Percentiles rank a stretch among this genome's conserved stretches.
Evolutionary conservation across 2,888 invertebrate species (phyloP).

Genomic region (Drosophila crucigera): DNA sequence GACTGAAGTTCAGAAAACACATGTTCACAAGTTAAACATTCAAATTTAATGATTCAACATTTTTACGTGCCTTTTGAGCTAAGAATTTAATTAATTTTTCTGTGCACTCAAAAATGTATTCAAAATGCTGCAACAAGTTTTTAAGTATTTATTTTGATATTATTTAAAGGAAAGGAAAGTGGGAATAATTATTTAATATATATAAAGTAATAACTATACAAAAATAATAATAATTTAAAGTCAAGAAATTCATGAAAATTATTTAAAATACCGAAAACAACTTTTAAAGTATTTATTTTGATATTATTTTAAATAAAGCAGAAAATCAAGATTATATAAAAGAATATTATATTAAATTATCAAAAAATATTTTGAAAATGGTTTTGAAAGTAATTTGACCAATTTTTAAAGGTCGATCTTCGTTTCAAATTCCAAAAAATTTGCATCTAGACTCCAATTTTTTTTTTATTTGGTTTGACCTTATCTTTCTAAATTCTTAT

Average conservation of each 20-base stretch:
- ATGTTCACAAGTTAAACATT: constrained; percentile 4
- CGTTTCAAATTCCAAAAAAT: background rate
- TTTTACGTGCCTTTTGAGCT: background rate
- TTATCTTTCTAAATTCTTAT: background rate
- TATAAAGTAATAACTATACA: background rate
- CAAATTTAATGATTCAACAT: background rate
- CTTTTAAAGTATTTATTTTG: background rate
- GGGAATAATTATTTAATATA: background rate
- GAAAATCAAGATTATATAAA: no score
- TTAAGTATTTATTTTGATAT: background rate
- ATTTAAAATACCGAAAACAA: background rate
- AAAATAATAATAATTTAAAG: background rate
- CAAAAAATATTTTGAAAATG: no score
- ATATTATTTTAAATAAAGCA: background rate
- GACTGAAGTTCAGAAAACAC: background rate
- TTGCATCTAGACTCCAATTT: background rate
- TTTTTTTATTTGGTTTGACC: background rate
- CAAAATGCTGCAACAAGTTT: background rate
- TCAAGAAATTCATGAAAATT: background rate
- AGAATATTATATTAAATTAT: no score
- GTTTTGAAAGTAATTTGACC: background rate
- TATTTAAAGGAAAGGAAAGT: background rate
- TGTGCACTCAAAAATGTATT: background rate
- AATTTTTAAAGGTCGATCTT: background rate
- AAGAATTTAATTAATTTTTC: background rate